These are phyloP conservation scores for Pituophis catenifer DNA, from an alignment of 2,113 vertebrate species.

Conservation along the genomic window DNA sequence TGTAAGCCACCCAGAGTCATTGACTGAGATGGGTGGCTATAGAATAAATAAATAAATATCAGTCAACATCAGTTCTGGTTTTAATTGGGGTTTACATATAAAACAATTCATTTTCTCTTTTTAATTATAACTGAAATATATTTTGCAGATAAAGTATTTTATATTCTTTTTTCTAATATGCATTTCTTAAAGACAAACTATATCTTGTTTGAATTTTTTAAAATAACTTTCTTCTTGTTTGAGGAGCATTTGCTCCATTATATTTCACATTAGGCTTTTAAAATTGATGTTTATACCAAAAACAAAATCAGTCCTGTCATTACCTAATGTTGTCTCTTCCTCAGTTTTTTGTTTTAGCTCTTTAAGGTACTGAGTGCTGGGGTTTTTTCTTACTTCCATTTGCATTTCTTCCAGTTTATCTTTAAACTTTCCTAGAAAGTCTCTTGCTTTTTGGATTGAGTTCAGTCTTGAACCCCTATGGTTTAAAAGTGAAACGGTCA, in stretches of 20 bases:
- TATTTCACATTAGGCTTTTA: neutral
- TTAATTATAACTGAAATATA: neutral
- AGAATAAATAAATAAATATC: neutral
- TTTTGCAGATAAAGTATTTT: neutral
- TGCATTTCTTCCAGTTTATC: neutral
- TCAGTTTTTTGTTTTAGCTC: neutral
- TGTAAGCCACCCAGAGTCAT: neutral
- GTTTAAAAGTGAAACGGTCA: neutral
- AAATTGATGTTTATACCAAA: neutral
- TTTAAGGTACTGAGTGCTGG: neutral
- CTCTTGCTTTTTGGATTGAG: neutral
- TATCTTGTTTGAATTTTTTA: neutral
- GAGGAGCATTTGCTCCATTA: neutral
- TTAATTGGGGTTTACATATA: neutral
- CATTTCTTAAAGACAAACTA: neutral
- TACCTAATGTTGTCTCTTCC: neutral
- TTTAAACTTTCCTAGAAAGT: neutral
- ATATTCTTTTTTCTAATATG: neutral
- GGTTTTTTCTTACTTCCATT: neutral
- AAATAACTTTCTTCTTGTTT: neutral
- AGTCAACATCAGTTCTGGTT: neutral
- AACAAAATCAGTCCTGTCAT: neutral
- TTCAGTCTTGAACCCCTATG: neutral
- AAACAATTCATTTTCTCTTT: neutral
- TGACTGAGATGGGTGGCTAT: neutral